Evolutionary conservation across 2,888 invertebrate species (phyloP).

Genomic region (Eretmocerus hayati): DNA sequence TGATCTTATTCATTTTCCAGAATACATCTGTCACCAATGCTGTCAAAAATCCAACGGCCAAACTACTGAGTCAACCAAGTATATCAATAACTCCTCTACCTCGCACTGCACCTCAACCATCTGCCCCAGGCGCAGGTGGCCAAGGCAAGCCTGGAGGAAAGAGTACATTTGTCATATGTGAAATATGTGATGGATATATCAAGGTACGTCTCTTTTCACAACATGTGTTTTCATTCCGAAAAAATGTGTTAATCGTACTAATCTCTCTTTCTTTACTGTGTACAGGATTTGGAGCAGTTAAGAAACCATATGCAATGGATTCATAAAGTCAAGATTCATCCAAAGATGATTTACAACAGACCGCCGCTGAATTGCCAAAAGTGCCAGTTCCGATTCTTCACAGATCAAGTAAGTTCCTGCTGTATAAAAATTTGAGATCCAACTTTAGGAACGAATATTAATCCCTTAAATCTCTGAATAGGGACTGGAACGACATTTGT

Average conservation of each 20-base stretch:
- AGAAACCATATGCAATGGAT: constrained; percentile 97
- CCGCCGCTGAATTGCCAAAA: constrained; percentile 94
- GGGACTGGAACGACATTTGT: constrained; percentile 88
- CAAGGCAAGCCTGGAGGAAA: constrained; percentile 53
- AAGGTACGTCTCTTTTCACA: constrained; percentile 52
- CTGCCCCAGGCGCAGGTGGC: constrained; percentile 41
- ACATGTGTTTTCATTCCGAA: too few relatives aligned
- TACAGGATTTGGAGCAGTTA: constrained; percentile 81
- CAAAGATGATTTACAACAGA: constrained; percentile 90
- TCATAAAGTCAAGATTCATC: constrained; percentile 93
- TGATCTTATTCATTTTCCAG: too few relatives aligned
- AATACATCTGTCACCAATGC: constrained; percentile 37
- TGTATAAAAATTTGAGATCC: too few relatives aligned
- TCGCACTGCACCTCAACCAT: constrained; percentile 50
- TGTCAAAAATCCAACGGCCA: constrained; percentile 45
- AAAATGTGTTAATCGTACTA: too few relatives aligned
- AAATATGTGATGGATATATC: constrained; percentile 95
- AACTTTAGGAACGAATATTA: too few relatives aligned
- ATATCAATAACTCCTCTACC: constrained; percentile 87
- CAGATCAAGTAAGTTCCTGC: constrained; percentile 57
- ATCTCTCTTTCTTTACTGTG: too few relatives aligned
- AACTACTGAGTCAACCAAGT: constrained; percentile 68
- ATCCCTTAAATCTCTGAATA: constrained; percentile 40
- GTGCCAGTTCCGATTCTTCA: constrained; percentile 94
- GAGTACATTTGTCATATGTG: constrained; percentile 86